These are phyloP conservation scores for Nomada ruficornis DNA, from an alignment of 2,888 invertebrate species.

Conservation along the genomic window DNA sequence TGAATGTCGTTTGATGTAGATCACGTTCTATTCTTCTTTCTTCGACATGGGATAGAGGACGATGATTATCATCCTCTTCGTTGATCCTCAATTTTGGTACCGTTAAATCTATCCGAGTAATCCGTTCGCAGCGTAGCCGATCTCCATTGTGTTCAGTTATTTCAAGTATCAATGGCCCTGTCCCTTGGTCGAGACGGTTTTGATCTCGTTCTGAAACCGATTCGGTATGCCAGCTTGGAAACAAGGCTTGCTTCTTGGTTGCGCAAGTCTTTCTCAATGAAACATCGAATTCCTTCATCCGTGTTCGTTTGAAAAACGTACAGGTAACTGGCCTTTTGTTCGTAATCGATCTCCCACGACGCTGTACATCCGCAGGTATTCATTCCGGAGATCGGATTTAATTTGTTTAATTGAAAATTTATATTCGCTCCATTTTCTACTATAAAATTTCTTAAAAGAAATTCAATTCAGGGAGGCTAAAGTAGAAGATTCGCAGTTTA, in stretches of 20 bases:
- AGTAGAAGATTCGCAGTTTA: no score
- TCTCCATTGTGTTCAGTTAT: conserved; percentile 16
- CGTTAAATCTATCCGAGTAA: conserved; percentile 32
- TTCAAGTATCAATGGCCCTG: conserved; percentile 7
- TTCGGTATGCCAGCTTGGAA: conserved; percentile 1
- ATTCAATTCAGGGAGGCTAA: no score
- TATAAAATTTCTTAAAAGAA: no score
- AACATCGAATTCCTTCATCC: conserved; percentile 12
- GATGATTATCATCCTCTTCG: conserved; percentile 3
- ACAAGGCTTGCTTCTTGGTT: conserved; percentile 9
- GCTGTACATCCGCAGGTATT: background rate
- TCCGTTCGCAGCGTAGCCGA: background rate
- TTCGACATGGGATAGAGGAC: background rate
- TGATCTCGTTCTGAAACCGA: conserved; percentile 23
- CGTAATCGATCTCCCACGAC: conserved; percentile 21
- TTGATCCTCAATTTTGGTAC: conserved; percentile 26
- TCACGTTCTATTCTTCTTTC: background rate
- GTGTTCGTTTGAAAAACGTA: conserved; percentile 19
- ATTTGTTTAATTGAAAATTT: background rate
- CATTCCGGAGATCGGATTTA: background rate
- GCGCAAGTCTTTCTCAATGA: conserved; percentile 25
- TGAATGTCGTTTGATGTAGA: background rate
- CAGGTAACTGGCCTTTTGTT: conserved; percentile 13
- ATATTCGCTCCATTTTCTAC: no score
- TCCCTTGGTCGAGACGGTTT: conserved; percentile 22